phyloP scores from a whole-genome alignment of 2,888 invertebrate genomes.

The Conchocele bisecta region DNA sequence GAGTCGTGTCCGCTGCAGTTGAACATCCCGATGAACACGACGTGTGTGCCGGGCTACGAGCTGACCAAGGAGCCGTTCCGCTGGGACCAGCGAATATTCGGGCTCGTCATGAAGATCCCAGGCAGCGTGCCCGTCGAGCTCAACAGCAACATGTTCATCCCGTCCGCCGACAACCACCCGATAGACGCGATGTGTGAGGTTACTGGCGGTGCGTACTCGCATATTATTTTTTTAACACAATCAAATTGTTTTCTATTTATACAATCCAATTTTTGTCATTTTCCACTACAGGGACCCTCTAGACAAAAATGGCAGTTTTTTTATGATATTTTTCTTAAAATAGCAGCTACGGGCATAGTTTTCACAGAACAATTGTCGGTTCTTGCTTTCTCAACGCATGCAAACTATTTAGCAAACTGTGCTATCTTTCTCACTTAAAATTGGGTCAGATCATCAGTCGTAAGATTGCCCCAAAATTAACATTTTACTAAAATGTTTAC shows the following conservation, averaged over 20 bases:
- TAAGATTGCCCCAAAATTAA: not conserved
- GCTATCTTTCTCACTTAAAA: too few relatives aligned
- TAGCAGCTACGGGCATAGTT: too few relatives aligned
- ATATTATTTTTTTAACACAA: too few relatives aligned
- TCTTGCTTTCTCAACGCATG: too few relatives aligned
- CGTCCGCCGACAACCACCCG: slow-evolving; percentile 96
- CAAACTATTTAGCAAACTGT: too few relatives aligned
- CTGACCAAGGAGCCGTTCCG: slow-evolving; percentile 99
- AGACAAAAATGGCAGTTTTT: too few relatives aligned
- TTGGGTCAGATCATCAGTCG: too few relatives aligned
- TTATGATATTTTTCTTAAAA: too few relatives aligned
- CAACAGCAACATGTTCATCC: slow-evolving; percentile 86
- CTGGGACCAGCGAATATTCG: slow-evolving; percentile 99
- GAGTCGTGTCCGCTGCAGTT: slow-evolving; percentile 86
- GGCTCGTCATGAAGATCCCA: slow-evolving; percentile 94
- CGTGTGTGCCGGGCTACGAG: slow-evolving; percentile 96
- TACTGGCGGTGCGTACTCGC: slow-evolving; percentile 96
- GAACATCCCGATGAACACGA: slow-evolving; percentile 92
- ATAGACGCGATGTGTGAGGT: slow-evolving; percentile 99
- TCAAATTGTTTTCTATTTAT: too few relatives aligned
- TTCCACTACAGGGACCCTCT: not conserved
- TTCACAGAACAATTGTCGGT: too few relatives aligned
- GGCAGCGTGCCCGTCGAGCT: slow-evolving; percentile 90
- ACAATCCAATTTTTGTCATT: not conserved
- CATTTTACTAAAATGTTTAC: too few relatives aligned